These are phyloP conservation scores for Pitangus sulphuratus DNA, from an alignment of 2,797 vertebrate genomes.

Conservation along the genomic window DNA sequence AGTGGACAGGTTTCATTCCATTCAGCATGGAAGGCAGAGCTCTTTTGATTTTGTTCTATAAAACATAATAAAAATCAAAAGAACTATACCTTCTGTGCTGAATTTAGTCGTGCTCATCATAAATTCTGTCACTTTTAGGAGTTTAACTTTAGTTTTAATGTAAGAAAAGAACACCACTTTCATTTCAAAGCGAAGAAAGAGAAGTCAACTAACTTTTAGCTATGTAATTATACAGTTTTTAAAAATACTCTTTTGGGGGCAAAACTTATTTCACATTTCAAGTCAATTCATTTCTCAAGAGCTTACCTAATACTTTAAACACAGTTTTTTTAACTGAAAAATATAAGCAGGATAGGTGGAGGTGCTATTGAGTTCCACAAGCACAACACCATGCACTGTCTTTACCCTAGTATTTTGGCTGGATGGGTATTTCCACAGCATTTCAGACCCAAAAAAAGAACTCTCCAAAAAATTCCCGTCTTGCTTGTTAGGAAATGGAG, in stretches of 20 bases:
- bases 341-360: not conserved
- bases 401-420: not conserved
- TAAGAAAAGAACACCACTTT: not conserved
- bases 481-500: not conserved
- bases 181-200: not conserved
- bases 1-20: not conserved
- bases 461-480: not conserved
- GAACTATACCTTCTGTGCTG: not conserved
- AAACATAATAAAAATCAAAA: not conserved
- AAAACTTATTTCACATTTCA: not conserved
- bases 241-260: not conserved
- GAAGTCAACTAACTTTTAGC: not conserved
- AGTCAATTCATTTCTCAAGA: not conserved
- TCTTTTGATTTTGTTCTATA: not conserved
- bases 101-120: not conserved
- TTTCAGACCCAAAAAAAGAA: not conserved
- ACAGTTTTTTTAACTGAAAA: not conserved
- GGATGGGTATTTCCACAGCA: not conserved
- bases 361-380: not conserved
- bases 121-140: not conserved
- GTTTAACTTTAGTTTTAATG: not conserved
- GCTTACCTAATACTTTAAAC: not conserved
- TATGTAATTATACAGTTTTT: not conserved
- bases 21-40: not conserved
- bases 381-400: not conserved